These are phyloP conservation scores for Nilaparvata lugens DNA, from an alignment of 1,140 invertebrate species.

Conservation along the genomic window DNA sequence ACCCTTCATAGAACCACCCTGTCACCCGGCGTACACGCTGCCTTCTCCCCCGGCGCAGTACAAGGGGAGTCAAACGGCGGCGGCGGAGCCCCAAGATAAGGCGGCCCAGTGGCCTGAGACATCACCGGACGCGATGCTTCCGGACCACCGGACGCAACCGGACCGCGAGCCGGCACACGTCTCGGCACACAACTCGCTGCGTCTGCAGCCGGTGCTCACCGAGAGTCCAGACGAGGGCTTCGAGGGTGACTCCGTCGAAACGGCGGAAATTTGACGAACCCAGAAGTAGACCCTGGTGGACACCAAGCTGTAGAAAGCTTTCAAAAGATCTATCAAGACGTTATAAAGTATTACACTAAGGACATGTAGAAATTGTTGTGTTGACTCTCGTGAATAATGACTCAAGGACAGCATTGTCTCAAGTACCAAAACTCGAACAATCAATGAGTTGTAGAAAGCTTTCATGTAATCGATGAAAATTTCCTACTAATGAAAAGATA, in stretches of 20 bases:
- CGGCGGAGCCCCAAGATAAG: slow-evolving; percentile 30
- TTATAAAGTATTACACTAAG: too few species aligned
- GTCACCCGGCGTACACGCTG: slow-evolving; percentile 41
- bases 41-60: slow-evolving; percentile 60
- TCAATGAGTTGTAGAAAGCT: too few species aligned
- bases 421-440: too few species aligned
- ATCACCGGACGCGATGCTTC: slow-evolving; percentile 10
- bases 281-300: not conserved
- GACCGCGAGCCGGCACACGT: not conserved
- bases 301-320: too few species aligned
- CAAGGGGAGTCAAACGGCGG: slow-evolving; percentile 38
- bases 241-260: slow-evolving; percentile 54
- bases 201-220: slow-evolving; percentile 48
- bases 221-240: slow-evolving; percentile 83
- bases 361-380: too few species aligned
- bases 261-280: slow-evolving; percentile 38
- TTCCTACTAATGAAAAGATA: too few species aligned
- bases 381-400: too few species aligned
- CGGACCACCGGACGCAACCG: slow-evolving; percentile 9
- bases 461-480: too few species aligned
- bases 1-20: slow-evolving; percentile 6
- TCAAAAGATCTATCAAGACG: too few species aligned
- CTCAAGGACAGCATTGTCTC: too few species aligned
- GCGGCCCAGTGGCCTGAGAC: slow-evolving; percentile 24
- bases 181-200: not conserved